These are phyloP conservation scores for Nyctibius bracteatus DNA, from an alignment of 2,113 vertebrate genomes.

Conservation along the genomic window DNA sequence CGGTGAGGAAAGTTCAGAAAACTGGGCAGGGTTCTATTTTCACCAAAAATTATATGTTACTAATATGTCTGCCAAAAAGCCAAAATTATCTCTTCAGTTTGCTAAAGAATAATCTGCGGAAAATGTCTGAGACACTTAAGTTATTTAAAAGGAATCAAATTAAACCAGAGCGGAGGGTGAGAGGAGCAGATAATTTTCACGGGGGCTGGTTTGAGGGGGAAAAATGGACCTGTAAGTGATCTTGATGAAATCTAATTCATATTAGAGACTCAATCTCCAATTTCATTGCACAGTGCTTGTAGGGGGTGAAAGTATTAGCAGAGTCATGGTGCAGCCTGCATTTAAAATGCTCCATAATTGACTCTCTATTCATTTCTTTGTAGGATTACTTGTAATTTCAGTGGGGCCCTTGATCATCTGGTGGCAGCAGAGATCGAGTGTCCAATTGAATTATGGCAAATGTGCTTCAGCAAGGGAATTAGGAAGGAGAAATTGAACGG, in stretches of 20 bases:
- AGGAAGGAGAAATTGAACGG: constrained; percentile 3
- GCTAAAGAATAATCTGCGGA: neutral
- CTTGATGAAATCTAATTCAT: constrained; percentile 4
- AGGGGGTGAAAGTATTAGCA: neutral
- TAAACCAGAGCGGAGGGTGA: neutral
- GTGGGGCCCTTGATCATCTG: neutral
- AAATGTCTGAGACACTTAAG: neutral
- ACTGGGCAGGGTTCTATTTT: neutral
- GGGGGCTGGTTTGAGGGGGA: neutral
- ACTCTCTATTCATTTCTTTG: constrained; percentile 51
- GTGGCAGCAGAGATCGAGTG: neutral
- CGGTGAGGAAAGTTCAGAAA: neutral
- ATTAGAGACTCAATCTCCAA: neutral
- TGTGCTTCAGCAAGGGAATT: constrained; percentile 19
- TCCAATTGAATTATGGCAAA: constrained; percentile 42
- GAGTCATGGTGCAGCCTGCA: neutral
- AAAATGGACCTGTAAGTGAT: neutral
- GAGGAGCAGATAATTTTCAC: neutral
- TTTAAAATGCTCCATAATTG: constrained; percentile 20
- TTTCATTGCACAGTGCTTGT: neutral
- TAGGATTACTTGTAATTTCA: constrained; percentile 42
- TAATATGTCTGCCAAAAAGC: neutral
- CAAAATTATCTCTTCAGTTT: neutral
- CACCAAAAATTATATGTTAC: neutral
- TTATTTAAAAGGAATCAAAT: neutral